Evolutionary conservation across 1,140 invertebrate species (phyloP).

Genomic region (Bombus vancouverensis): DNA sequence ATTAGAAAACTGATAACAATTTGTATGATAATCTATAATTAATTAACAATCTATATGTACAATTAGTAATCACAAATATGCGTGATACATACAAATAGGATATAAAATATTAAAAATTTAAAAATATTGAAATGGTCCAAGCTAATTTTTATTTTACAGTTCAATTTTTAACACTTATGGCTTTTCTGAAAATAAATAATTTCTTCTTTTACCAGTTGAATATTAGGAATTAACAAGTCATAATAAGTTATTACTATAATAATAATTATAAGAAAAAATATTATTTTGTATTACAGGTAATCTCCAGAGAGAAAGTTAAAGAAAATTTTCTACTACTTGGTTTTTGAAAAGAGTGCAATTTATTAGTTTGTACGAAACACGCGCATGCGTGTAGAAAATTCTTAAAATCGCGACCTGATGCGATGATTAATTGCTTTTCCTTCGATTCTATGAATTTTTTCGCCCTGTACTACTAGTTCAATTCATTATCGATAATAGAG

Average conservation of each 20-base stretch:
- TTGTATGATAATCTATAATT: too few species aligned
- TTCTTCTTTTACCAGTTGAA: background rate
- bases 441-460: background rate
- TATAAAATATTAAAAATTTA: background rate
- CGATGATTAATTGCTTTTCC: background rate
- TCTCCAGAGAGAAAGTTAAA: background rate
- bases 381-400: constrained; percentile 30
- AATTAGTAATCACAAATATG: too few species aligned
- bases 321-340: background rate
- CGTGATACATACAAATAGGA: too few species aligned
- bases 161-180: background rate
- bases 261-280: too few species aligned
- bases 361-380: background rate
- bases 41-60: too few species aligned
- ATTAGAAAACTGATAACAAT: too few species aligned
- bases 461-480: background rate
- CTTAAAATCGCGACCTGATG: background rate
- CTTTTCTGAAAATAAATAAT: background rate
- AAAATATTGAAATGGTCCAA: background rate
- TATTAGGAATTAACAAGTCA: background rate
- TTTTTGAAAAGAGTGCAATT: constrained; percentile 13
- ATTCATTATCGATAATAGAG: background rate
- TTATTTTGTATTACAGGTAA: background rate
- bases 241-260: too few species aligned
- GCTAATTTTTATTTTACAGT: background rate